These are phyloP conservation scores for Bettongia penicillata DNA, from an alignment of 2,113 vertebrate species.

Conservation along the genomic window DNA sequence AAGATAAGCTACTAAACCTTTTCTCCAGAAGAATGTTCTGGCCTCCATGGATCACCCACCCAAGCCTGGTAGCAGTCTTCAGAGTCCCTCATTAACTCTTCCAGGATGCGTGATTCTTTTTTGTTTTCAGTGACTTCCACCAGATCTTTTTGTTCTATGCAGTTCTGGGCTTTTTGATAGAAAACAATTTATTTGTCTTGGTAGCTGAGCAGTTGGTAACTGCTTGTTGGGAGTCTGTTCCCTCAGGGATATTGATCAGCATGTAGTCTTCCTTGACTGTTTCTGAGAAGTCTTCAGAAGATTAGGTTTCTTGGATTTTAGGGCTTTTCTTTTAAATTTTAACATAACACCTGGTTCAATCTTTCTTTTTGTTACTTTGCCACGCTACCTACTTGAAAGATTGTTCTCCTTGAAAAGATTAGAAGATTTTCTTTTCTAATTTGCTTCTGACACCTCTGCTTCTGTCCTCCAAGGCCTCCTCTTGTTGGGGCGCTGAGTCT, in stretches of 20 bases:
- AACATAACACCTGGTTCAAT: neutral
- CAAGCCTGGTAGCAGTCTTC: constrained; percentile 32
- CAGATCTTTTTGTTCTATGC: constrained; percentile 32
- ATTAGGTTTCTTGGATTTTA: constrained; percentile 9
- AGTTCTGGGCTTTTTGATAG: constrained; percentile 33
- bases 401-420: neutral
- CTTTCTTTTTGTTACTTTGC: neutral
- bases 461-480: neutral
- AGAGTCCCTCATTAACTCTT: constrained; percentile 29
- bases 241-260: neutral
- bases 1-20: neutral
- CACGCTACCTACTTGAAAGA: constrained; percentile 15
- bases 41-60: constrained; percentile 21
- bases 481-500: neutral
- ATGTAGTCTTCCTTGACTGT: neutral
- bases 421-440: neutral
- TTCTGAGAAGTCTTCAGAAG: neutral
- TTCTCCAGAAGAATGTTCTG: constrained; percentile 50
- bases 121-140: constrained; percentile 35
- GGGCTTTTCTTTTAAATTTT: constrained; percentile 32
- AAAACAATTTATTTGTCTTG: constrained; percentile 56
- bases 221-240: neutral
- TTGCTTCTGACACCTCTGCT: neutral
- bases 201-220: constrained; percentile 3
- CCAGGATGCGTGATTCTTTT: neutral